Evolutionary conservation across 2,797 vertebrate species (phyloP).

Genomic region (Clarias fuscus): DNA sequence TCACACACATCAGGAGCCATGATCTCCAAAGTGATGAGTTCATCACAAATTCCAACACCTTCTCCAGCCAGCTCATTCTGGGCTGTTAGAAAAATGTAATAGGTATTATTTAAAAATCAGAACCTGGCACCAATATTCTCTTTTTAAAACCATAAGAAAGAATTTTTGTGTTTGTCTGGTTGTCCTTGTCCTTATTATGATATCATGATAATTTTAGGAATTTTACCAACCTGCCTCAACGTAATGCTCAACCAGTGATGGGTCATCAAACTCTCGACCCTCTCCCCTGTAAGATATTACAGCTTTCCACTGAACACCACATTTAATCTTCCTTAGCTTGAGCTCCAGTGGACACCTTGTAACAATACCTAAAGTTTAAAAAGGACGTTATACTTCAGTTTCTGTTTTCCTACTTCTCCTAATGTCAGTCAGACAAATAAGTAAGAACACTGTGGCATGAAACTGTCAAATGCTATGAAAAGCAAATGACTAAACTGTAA

Average conservation of each 20-base stretch:
- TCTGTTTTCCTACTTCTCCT: too few relatives aligned
- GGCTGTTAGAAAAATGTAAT: constrained; percentile 38
- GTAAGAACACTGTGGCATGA: neutral
- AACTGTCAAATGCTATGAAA: neutral
- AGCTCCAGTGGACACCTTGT: constrained; percentile 59
- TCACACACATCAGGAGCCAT: constrained; percentile 72
- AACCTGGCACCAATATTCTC: too few relatives aligned
- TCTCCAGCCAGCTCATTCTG: constrained; percentile 55
- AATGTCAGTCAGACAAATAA: neutral
- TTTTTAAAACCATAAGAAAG: constrained; percentile 62
- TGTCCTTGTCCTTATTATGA: too few relatives aligned
- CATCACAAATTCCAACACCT: constrained; percentile 63
- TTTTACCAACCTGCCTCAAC: constrained; percentile 34
- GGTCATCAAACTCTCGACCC: constrained; percentile 41
- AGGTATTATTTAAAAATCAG: constrained; percentile 41
- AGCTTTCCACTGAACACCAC: constrained; percentile 30
- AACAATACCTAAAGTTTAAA: constrained; percentile 52
- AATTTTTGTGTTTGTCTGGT: neutral
- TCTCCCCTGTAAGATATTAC: constrained; percentile 23
- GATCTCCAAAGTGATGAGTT: constrained; percentile 76
- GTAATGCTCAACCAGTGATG: constrained; percentile 23
- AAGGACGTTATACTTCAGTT: neutral
- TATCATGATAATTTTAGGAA: too few relatives aligned
- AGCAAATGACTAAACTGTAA: neutral
- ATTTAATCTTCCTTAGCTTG: constrained; percentile 49